phyloP scores from a whole-genome alignment of 2,113 vertebrate genomes.

The Apus apus region DNA sequence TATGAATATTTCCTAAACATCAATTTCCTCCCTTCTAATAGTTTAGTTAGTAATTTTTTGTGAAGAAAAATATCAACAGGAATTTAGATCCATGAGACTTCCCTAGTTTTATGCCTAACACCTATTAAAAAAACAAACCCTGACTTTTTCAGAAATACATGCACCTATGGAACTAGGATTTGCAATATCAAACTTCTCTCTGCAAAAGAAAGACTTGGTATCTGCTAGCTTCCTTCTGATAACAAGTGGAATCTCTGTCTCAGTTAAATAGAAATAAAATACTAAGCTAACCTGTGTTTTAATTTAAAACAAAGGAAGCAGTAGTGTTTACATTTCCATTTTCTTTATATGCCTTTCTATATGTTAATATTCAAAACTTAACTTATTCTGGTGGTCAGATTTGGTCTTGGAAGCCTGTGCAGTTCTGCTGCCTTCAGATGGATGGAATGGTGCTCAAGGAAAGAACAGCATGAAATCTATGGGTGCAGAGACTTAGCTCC shows the following conservation, averaged over 20 bases:
- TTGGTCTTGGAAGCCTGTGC: neutral
- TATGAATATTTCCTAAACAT: neutral
- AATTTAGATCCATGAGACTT: neutral
- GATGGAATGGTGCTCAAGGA: neutral
- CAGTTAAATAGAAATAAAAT: neutral
- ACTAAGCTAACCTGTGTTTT: neutral
- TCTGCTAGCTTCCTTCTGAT: neutral
- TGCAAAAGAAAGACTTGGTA: neutral
- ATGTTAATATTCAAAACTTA: neutral
- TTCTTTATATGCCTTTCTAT: neutral
- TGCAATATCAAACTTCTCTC: neutral
- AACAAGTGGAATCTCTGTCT: neutral
- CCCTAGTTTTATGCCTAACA: neutral
- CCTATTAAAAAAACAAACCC: neutral
- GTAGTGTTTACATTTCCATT: neutral
- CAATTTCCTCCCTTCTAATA: neutral
- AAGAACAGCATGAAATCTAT: neutral
- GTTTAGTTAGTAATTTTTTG: neutral
- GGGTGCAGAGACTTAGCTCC: neutral
- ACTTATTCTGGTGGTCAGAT: neutral
- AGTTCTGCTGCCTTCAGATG: neutral
- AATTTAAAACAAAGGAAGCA: neutral
- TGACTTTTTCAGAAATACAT: neutral
- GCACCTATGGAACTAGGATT: neutral
- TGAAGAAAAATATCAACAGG: neutral